Base-by-base conservation (phyloP, 2,888 invertebrate species). In the Matsumyia berberina region DNA sequence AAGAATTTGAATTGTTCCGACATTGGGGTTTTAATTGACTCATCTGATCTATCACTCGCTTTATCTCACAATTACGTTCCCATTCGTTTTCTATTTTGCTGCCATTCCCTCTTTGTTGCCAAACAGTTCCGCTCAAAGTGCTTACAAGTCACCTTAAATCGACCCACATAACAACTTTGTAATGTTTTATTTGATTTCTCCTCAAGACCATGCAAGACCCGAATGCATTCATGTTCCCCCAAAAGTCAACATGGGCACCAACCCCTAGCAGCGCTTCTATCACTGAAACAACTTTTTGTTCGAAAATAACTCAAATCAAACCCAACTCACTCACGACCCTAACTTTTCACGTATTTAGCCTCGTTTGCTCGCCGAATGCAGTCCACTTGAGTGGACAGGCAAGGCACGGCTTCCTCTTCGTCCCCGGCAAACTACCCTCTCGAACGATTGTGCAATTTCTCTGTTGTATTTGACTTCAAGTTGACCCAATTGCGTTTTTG, bases 381-480 rank as follows among this genome's bases (percentile, higher is more conserved):
- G 60, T 78, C 72, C 72, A 82, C 69, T 85, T 74, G 17, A 74
- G 66, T 79, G 79, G 74, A 58, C 79, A 67, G 49, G 44, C 17
- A 80, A 57, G 70, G 55, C 51, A 82, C 53, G 66, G 66, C 64
- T 53, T 70, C 51, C n/a, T 31, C 46, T 42, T 49, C 29, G 9
- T 12, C n/a, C 31, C 39, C 7, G 0, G 29, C 60, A 17, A 58
- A 19, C 33, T 35, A 39, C 17, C 15, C 24, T 49, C 42, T 62
- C 17, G 37, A 19, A 53, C 67, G 24, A 55, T 58, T 58, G 24
- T 24, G 69, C 70, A 64, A 80, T 70, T 77, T 51, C 62, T 76
- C 66, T 70, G 81, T 70, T 85, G 79, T 70, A 79, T 79, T 76
- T 80, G 85, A 80, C 80, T 85, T 85, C 76, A 85, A 85, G 85